A percentile compares a stretch with the other conserved stretches of the same genome.
Conservation (phyloP, 2,113 vertebrate genomes). For the Indri indri region DNA sequence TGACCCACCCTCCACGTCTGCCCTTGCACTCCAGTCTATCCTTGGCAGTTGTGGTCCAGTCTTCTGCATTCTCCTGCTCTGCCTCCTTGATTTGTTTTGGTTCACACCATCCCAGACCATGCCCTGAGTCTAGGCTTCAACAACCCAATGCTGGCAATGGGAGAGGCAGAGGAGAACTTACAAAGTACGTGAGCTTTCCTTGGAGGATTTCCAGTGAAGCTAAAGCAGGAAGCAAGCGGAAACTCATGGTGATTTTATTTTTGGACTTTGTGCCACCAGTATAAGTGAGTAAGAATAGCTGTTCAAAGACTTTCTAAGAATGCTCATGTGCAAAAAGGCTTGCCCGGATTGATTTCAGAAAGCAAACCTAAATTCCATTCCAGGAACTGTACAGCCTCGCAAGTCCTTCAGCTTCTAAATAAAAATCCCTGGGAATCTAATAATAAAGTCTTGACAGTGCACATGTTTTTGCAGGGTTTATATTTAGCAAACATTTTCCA, state of each 20-base stretch:
- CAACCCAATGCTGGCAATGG: background rate
- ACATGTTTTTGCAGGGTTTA: slow-evolving; percentile 63
- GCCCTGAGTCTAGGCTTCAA: background rate
- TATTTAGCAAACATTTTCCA: slow-evolving; percentile 76
- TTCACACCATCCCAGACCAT: background rate
- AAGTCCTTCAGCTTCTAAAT: slow-evolving; percentile 70
- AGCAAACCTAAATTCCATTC: slow-evolving; percentile 72
- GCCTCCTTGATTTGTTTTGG: background rate
- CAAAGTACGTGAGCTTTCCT: background rate
- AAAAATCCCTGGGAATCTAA: slow-evolving; percentile 68
- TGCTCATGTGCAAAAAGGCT: slow-evolving; percentile 53
- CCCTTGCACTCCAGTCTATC: background rate
- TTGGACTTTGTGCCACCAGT: slow-evolving; percentile 29
- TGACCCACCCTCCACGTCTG: background rate
- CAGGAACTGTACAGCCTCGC: slow-evolving; percentile 49
- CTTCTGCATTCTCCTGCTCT: background rate
- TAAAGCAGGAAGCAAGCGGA: slow-evolving; percentile 52
- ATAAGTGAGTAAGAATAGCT: slow-evolving; percentile 66
- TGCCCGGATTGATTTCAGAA: slow-evolving; percentile 66
- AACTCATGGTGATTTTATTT: slow-evolving; percentile 64
- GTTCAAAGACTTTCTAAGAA: slow-evolving; percentile 78
- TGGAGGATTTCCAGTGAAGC: slow-evolving; percentile 43
- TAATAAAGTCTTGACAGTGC: slow-evolving; percentile 70
- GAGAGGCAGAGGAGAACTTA: slow-evolving; percentile 1
- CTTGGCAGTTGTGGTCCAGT: background rate